A percentile compares a stretch with the other conserved stretches of the same genome.
Evolutionary conservation across 2,797 vertebrate genomes (phyloP).

Genomic region (Rallus crepitans): DNA sequence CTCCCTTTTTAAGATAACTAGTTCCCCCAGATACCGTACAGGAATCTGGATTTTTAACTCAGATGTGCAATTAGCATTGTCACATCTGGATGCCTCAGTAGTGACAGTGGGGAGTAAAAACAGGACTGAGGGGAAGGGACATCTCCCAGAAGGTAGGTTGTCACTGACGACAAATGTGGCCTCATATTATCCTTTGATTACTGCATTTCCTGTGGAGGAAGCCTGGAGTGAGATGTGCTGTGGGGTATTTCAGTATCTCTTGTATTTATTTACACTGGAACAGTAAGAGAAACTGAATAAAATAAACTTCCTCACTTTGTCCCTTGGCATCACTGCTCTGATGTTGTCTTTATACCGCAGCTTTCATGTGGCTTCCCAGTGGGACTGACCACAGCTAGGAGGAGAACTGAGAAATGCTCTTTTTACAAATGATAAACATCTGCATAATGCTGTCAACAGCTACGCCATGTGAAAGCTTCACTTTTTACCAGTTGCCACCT

Average conservation of each 20-base stretch:
- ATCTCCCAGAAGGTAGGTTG: neutral
- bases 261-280: neutral
- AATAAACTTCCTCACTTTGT: neutral
- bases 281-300: neutral
- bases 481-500: neutral
- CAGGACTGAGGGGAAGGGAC: neutral
- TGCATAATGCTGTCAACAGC: neutral
- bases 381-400: neutral
- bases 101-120: rapidly evolving
- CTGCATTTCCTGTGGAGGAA: neutral
- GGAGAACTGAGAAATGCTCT: neutral
- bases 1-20: neutral
- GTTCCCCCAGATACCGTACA: neutral
- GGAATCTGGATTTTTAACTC: neutral
- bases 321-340: neutral
- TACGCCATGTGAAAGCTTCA: neutral
- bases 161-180: neutral
- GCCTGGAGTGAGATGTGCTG: neutral
- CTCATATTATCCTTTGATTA: neutral
- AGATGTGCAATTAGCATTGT: neutral
- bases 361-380: neutral
- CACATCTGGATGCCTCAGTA: neutral
- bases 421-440: neutral
- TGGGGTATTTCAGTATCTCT: neutral
- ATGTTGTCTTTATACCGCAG: neutral